phyloP scores from a whole-genome alignment of 2,888 invertebrate genomes.

The Bruchidius siliquastri region DNA sequence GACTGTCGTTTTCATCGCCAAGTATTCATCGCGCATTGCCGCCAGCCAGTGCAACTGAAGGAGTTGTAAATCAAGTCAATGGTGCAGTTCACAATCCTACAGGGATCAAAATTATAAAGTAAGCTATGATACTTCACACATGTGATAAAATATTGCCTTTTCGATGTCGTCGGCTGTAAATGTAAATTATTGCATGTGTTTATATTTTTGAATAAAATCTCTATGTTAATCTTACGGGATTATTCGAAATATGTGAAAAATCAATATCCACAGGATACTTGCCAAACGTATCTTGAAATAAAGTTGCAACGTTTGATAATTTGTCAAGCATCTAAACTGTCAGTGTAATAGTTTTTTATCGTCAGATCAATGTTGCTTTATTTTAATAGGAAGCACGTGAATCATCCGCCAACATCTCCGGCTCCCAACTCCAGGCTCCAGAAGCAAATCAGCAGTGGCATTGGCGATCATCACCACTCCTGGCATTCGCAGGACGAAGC shows the following conservation, averaged over 20 bases:
- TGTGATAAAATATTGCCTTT: not conserved
- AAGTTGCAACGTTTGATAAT: too few relatives aligned
- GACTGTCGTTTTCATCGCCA: conserved; percentile 29
- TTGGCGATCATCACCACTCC: conserved; percentile 26
- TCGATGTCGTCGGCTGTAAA: too few relatives aligned
- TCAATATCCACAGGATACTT: too few relatives aligned
- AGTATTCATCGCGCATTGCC: conserved; percentile 15
- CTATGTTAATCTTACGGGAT: too few relatives aligned
- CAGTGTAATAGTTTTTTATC: too few relatives aligned
- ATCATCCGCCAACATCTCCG: conserved; percentile 25
- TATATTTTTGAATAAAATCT: too few relatives aligned
- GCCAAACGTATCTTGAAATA: too few relatives aligned
- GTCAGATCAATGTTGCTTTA: too few relatives aligned
- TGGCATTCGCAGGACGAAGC: conserved; percentile 23
- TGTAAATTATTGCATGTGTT: too few relatives aligned
- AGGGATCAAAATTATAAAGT: conserved; percentile 34
- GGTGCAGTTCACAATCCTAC: conserved; percentile 8
- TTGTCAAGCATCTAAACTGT: too few relatives aligned
- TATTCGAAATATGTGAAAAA: not conserved
- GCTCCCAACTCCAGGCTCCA: conserved; percentile 44
- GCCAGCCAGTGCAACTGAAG: conserved; percentile 11
- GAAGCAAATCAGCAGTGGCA: conserved; percentile 48
- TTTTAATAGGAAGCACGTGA: conserved; percentile 19
- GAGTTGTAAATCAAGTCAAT: conserved; percentile 14
- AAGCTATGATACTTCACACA: conserved; percentile 4